phyloP scores from a whole-genome alignment of 2,797 vertebrate genomes.

The Ctenopoma multispine region DNA sequence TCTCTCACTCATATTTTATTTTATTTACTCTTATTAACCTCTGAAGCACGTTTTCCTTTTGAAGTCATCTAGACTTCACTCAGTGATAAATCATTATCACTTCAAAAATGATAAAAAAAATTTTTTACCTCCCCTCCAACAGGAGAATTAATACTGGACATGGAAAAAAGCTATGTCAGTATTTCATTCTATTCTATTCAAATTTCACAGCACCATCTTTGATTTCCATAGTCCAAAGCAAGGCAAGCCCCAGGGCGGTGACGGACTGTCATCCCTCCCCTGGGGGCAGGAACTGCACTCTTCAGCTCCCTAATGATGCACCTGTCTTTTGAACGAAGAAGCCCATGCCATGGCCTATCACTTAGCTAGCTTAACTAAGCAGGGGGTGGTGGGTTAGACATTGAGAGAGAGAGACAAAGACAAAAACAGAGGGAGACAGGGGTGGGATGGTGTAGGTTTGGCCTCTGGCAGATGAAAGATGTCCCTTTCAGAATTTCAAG shows the following conservation, averaged over 20 bases:
- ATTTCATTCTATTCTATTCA: constrained; percentile 81
- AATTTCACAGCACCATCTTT: constrained; percentile 79
- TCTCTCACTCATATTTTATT: constrained; percentile 23
- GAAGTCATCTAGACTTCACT: constrained; percentile 19
- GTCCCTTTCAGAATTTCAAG: constrained; percentile 54
- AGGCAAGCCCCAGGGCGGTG: constrained; percentile 79
- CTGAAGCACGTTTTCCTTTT: constrained; percentile 21
- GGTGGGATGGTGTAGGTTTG: constrained; percentile 54
- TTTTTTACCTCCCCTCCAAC: constrained; percentile 22
- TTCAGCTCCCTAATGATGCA: constrained; percentile 85
- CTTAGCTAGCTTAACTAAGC: constrained; percentile 81
- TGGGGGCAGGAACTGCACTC: constrained; percentile 79
- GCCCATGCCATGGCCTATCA: constrained; percentile 82
- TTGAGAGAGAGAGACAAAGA: constrained; percentile 57
- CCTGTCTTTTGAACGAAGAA: constrained; percentile 81
- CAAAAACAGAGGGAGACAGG: constrained; percentile 64
- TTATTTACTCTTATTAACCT: constrained; percentile 37
- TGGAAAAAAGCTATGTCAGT: constrained; percentile 30
- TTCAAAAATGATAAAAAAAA: constrained; percentile 53
- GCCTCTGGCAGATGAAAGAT: constrained; percentile 72
- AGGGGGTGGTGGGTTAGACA: constrained; percentile 59
- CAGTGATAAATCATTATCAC: constrained; percentile 51
- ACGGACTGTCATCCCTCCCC: constrained; percentile 84
- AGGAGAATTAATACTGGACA: constrained; percentile 61
- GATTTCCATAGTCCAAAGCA: constrained; percentile 84